A percentile compares a stretch with the other conserved stretches of the same genome.
phyloP scores from a whole-genome alignment of 2,888 invertebrate species.

The Hemaris fuciformis region DNA sequence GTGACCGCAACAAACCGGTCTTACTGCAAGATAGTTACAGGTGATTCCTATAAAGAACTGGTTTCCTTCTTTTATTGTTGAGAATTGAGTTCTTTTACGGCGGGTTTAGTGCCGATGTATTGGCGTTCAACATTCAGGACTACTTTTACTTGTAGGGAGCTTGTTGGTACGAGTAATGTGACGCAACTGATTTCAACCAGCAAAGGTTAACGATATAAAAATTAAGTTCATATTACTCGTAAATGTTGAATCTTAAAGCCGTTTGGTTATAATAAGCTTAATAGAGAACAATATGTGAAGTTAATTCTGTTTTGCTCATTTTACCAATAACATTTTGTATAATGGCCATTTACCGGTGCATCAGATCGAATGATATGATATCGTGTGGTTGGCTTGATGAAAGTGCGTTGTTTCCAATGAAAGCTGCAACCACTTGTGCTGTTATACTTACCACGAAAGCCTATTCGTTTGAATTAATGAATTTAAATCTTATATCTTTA shows the following conservation, averaged over 20 bases:
- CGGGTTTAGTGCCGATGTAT: constrained; percentile 37
- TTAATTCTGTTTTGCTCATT: not conserved
- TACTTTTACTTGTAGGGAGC: constrained; percentile 50
- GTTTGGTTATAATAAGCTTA: not conserved
- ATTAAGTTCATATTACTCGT: not conserved
- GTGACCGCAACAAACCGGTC: constrained; percentile 65
- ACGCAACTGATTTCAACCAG: constrained; percentile 9
- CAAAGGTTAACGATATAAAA: not conserved
- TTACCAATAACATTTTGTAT: not conserved
- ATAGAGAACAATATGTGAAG: not conserved
- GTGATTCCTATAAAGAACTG: constrained; percentile 65
- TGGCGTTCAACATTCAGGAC: constrained; percentile 33
- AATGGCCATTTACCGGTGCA: not conserved
- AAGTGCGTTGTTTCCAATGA: not conserved
- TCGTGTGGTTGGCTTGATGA: not conserved
- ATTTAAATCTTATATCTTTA: too few species aligned
- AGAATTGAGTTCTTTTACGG: constrained; percentile 43
- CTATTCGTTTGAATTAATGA: too few species aligned
- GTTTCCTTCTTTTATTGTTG: constrained; percentile 57
- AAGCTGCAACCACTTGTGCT: not conserved
- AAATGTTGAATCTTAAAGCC: not conserved
- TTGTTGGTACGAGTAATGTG: constrained; percentile 21
- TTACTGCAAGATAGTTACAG: constrained; percentile 57
- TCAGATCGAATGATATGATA: not conserved
- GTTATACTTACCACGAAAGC: not conserved